Conservation (phyloP, 2,888 invertebrate species). For the Drosophila fulvimacula region DNA sequence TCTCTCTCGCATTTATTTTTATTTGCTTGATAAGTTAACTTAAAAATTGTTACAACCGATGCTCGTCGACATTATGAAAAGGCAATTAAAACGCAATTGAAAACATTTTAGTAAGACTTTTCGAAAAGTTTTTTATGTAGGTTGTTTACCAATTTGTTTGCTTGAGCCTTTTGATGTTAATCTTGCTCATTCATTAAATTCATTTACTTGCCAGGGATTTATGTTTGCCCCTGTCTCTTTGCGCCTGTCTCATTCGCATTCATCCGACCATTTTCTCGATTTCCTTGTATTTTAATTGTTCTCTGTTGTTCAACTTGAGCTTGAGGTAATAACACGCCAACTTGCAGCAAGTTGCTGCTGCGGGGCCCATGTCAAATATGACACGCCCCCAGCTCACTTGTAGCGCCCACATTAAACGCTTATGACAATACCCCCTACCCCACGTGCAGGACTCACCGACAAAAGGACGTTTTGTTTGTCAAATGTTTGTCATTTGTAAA, state of each 20-base stretch:
- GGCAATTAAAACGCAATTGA: background rate
- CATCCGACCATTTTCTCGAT: background rate
- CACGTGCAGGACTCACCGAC: constrained; percentile 33
- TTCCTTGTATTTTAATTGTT: constrained; percentile 19
- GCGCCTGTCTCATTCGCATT: background rate
- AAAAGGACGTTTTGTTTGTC: constrained; percentile 71
- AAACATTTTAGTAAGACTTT: constrained; percentile 18
- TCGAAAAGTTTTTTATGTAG: background rate
- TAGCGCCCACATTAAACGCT: constrained; percentile 63
- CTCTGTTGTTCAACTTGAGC: constrained; percentile 1
- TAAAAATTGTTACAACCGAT: background rate
- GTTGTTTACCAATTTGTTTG: constrained; percentile 7
- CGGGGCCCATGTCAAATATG: constrained; percentile 26
- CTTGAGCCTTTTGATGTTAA: constrained; percentile 18
- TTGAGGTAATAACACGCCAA: constrained; percentile 22
- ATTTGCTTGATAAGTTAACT: background rate
- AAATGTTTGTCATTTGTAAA: constrained; percentile 82
- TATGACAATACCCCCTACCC: constrained; percentile 45
- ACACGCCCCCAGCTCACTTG: constrained; percentile 28
- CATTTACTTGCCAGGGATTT: constrained; percentile 41
- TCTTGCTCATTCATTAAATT: constrained; percentile 34
- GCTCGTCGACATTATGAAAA: background rate
- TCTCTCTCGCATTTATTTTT: background rate
- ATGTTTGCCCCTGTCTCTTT: background rate
- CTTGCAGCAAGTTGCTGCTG: constrained; percentile 37